Conservation (phyloP, 1,140 invertebrate species). For the Vollenhovia emeryi region DNA sequence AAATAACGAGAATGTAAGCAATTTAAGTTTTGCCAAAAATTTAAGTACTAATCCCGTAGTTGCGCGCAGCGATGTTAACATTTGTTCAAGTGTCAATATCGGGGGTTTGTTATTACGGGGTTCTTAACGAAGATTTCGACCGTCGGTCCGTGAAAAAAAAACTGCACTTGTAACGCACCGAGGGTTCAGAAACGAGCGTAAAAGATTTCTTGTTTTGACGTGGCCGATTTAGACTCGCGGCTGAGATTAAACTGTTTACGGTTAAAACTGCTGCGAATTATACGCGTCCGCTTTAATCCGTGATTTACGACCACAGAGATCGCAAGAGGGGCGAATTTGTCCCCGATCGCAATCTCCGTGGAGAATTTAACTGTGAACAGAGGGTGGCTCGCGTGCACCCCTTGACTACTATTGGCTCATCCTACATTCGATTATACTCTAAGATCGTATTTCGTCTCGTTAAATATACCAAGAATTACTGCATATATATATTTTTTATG, state of each 20-base stretch:
- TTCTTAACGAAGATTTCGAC: constrained; percentile 11
- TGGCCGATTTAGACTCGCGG: constrained; percentile 74
- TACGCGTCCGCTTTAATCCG: constrained; percentile 81
- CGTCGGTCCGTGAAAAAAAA: not conserved
- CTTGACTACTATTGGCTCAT: constrained; percentile 67
- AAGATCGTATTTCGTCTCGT: constrained; percentile 17
- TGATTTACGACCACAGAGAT: constrained; percentile 81
- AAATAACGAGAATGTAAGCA: not conserved
- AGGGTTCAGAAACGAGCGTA: constrained; percentile 64
- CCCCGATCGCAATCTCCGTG: constrained; percentile 79
- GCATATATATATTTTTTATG: too few species aligned
- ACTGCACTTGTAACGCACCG: not conserved
- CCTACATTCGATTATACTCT: constrained; percentile 33
- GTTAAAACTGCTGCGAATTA: constrained; percentile 84
- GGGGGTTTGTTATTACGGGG: not conserved
- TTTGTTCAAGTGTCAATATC: not conserved
- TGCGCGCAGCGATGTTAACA: not conserved
- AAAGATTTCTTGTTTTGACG: constrained; percentile 85
- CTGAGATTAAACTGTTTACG: constrained; percentile 84
- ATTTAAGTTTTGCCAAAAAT: not conserved
- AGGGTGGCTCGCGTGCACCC: constrained; percentile 71
- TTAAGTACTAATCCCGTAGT: not conserved
- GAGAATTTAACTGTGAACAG: constrained; percentile 79
- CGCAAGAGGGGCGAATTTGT: constrained; percentile 41
- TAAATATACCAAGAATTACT: not conserved